A percentile compares a stretch with the other conserved stretches of the same genome.
phyloP scores from a whole-genome alignment of 1,140 invertebrate genomes.

The Pachypeltis micranthus region DNA sequence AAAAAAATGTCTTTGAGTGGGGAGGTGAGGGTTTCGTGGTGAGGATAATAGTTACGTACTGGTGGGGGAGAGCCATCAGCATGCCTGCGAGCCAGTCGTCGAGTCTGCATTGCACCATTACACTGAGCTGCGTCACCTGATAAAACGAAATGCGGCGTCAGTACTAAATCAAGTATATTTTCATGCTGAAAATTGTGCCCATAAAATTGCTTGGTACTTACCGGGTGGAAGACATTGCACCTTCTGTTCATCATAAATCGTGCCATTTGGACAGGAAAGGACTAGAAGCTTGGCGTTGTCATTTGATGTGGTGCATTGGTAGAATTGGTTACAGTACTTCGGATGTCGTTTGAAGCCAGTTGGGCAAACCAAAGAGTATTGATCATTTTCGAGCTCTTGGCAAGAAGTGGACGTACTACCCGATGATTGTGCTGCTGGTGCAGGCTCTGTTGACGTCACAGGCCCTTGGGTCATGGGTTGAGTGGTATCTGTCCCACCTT shows the following conservation, averaged over 20 bases:
- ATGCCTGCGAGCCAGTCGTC: conserved; percentile 41
- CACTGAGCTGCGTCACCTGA: conserved; percentile 32
- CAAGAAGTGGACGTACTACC: background rate
- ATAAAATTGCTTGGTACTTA: conserved; percentile 22
- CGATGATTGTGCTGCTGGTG: conserved; percentile 26
- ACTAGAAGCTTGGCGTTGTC: conserved; percentile 53
- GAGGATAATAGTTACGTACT: background rate
- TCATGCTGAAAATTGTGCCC: too few species aligned
- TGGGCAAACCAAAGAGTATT: conserved; percentile 59
- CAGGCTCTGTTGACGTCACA: conserved; percentile 19
- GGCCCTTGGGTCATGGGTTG: conserved; percentile 15
- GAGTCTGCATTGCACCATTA: conserved; percentile 39
- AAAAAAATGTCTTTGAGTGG: too few species aligned
- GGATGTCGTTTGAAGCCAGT: conserved; percentile 71
- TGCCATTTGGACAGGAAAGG: conserved; percentile 60
- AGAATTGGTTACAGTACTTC: conserved; percentile 70
- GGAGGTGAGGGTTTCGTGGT: too few species aligned
- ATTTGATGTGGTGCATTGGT: conserved; percentile 56
- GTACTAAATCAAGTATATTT: background rate
- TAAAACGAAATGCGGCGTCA: background rate
- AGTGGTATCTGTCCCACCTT: conserved; percentile 16
- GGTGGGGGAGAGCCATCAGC: conserved; percentile 36
- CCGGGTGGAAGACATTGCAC: conserved; percentile 50
- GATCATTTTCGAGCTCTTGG: conserved; percentile 35
- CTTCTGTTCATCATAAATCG: conserved; percentile 58